A percentile compares a stretch with the other conserved stretches of the same genome.
Evolutionary conservation across 2,888 invertebrate genomes (phyloP).

Genomic region (Dryobotodes eremita): DNA sequence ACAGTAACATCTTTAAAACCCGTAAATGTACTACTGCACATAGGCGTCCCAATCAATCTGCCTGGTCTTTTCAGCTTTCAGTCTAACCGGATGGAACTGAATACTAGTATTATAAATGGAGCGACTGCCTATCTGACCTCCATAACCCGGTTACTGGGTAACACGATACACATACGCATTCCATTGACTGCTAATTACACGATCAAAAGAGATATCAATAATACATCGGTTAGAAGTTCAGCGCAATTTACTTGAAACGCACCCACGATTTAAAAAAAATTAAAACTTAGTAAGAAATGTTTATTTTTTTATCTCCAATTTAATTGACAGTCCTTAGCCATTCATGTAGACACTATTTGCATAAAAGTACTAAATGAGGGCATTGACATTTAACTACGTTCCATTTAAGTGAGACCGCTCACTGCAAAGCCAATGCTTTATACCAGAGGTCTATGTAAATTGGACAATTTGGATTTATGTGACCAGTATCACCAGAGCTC

Average conservation of each 20-base stretch:
- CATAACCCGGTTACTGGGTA: too few species aligned
- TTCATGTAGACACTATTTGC: conserved; percentile 57
- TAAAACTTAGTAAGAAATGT: conserved; percentile 13
- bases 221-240: too few species aligned
- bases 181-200: neutral
- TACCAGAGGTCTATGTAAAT: conserved; percentile 22
- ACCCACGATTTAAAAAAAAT: neutral
- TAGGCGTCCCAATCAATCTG: too few species aligned
- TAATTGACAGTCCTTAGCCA: conserved; percentile 27
- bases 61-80: too few species aligned
- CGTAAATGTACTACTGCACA: too few species aligned
- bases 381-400: conserved; percentile 33
- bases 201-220: neutral
- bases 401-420: conserved; percentile 29
- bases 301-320: conserved; percentile 30
- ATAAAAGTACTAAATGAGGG: conserved; percentile 45
- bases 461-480: accelerated
- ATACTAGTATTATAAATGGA: too few species aligned
- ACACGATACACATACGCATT: too few species aligned
- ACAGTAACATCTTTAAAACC: too few species aligned
- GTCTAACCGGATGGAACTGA: too few species aligned
- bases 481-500: conserved; percentile 8
- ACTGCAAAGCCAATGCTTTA: neutral
- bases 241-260: neutral
- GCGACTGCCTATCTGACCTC: too few species aligned